Evolutionary conservation across 1,140 invertebrate genomes (phyloP).

Genomic region (Drosophila pectinifera): DNA sequence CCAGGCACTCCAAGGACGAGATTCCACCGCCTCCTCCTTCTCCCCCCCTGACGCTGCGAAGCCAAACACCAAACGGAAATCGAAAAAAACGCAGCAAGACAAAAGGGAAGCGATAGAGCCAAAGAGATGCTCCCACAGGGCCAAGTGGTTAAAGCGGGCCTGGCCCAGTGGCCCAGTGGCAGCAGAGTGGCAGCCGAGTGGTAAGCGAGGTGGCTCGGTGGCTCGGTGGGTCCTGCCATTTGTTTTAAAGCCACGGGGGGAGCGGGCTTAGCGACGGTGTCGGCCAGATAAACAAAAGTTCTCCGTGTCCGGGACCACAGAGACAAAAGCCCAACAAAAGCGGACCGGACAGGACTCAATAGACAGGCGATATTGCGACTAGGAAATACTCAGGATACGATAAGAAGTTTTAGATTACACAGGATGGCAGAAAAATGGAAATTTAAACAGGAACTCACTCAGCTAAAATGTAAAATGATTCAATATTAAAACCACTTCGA

Average conservation of each 20-base stretch:
- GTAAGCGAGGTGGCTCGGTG: neutral
- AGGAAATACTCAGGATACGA: neutral
- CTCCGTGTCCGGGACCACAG: conserved; percentile 15
- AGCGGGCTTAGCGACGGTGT: conserved; percentile 17
- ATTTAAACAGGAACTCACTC: no score
- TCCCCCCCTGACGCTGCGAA: neutral
- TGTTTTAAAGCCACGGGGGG: conserved; percentile 12
- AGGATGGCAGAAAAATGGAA: no score
- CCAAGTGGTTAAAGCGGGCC: conserved; percentile 19
- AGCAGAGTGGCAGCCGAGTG: neutral
- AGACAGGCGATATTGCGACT: neutral
- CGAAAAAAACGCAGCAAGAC: conserved; percentile 40
- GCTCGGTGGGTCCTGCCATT: conserved; percentile 12
- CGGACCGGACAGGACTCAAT: neutral
- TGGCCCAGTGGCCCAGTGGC: conserved; percentile 12
- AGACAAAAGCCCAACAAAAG: conserved; percentile 24
- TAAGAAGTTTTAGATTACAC: neutral
- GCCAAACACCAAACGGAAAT: conserved; percentile 69
- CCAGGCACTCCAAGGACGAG: neutral
- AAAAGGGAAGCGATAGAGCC: conserved; percentile 15
- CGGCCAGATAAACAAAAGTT: conserved; percentile 47
- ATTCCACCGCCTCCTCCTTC: neutral
- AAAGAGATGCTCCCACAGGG: conserved; percentile 14
- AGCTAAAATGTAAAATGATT: no score
- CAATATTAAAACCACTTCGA: no score